These are phyloP conservation scores for Aradophagus sp. DNA, from an alignment of 1,140 invertebrate genomes.

Conservation along the genomic window DNA sequence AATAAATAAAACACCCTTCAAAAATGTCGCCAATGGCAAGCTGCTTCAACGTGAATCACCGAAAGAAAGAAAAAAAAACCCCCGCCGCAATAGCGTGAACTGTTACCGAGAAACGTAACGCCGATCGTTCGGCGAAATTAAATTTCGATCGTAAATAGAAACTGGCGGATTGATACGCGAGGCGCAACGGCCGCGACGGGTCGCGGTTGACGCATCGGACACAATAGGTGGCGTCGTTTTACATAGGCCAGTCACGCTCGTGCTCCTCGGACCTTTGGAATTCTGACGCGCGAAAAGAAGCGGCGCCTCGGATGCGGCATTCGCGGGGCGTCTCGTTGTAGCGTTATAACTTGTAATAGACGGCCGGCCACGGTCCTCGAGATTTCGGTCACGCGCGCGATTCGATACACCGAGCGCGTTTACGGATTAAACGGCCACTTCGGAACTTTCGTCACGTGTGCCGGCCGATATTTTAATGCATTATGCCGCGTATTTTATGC, in stretches of 20 bases:
- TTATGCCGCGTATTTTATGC: slow-evolving; percentile 48
- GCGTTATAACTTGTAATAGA: slow-evolving; percentile 53
- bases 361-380: slow-evolving; percentile 39
- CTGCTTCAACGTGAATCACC: too few relatives aligned
- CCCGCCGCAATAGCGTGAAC: too few relatives aligned
- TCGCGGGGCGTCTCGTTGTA: slow-evolving; percentile 36
- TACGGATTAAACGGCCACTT: slow-evolving; percentile 56
- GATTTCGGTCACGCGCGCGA: slow-evolving; percentile 53
- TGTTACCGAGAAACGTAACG: too few relatives aligned
- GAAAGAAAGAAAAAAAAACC: too few relatives aligned
- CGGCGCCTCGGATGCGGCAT: slow-evolving; percentile 38
- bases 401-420: slow-evolving; percentile 56
- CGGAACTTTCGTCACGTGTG: slow-evolving; percentile 55
- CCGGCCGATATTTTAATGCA: slow-evolving; percentile 54
- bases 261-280: slow-evolving; percentile 45
- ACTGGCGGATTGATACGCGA: too few relatives aligned
- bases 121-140: too few relatives aligned
- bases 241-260: slow-evolving; percentile 50
- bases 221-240: slow-evolving; percentile 35
- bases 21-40: too few relatives aligned
- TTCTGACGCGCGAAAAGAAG: slow-evolving; percentile 47
- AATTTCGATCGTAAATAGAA: too few relatives aligned
- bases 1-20: too few relatives aligned
- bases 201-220: slow-evolving; percentile 31
- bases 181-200: too few relatives aligned